A percentile compares a stretch with the other conserved stretches of the same genome.
Evolutionary conservation across 2,888 invertebrate genomes (phyloP).

Genomic region (Acronicta psi): DNA sequence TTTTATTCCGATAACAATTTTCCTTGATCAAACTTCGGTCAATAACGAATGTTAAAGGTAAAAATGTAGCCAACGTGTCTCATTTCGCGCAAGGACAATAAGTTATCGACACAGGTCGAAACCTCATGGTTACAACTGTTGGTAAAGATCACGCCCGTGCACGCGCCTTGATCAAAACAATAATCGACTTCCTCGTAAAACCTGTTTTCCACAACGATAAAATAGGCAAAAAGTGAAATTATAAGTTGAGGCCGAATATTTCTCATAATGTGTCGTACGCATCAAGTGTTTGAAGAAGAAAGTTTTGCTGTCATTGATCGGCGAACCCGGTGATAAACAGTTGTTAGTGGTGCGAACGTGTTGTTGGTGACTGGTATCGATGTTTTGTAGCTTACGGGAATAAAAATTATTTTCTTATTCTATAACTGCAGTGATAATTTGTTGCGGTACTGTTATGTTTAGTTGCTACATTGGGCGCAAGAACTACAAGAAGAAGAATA

Average conservation of each 20-base stretch:
- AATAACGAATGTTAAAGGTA: background rate
- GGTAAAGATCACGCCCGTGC: conserved; percentile 25
- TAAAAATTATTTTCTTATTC: too few relatives aligned
- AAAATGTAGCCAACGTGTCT: background rate
- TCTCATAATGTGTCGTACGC: conserved; percentile 22
- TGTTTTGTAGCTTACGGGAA: background rate
- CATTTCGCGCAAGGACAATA: background rate
- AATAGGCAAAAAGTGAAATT: conserved; percentile 44
- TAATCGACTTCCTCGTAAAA: conserved; percentile 35
- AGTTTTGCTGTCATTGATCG: conserved; percentile 65
- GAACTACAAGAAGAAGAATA: too few relatives aligned
- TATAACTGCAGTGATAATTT: too few relatives aligned
- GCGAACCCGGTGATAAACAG: conserved; percentile 58
- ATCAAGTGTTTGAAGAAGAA: conserved; percentile 62
- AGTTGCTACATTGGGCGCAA: too few relatives aligned
- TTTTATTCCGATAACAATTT: background rate
- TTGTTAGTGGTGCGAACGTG: conserved; percentile 40
- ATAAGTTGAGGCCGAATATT: conserved; percentile 11
- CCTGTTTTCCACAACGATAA: conserved; percentile 20
- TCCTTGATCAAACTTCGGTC: background rate
- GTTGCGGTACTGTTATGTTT: too few relatives aligned
- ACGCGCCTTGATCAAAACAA: conserved; percentile 16
- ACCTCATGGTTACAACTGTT: conserved; percentile 6
- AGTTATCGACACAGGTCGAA: background rate
- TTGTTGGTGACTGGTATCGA: conserved; percentile 28